These are phyloP conservation scores for Microtus montanus DNA, from an alignment of 2,113 vertebrate species.

Conservation along the genomic window DNA sequence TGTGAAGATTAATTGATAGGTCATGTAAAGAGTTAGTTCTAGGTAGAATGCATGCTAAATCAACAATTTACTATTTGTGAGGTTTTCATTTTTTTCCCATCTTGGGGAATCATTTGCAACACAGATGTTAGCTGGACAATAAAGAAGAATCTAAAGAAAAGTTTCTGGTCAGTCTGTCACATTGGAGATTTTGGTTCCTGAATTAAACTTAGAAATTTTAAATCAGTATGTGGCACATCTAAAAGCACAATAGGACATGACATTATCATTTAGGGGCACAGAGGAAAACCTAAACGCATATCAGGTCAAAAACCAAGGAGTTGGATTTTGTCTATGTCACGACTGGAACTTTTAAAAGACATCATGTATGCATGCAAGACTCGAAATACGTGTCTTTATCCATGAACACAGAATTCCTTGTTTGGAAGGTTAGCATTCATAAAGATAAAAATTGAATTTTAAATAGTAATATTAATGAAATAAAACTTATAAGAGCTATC, in stretches of 20 bases:
- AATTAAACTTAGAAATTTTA: slow-evolving; percentile 4
- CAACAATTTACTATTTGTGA: neutral
- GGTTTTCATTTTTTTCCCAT: neutral
- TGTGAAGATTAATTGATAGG: slow-evolving; percentile 20
- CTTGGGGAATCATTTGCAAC: neutral
- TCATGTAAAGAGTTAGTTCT: neutral
- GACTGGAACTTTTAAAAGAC: neutral
- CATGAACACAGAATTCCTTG: slow-evolving; percentile 2
- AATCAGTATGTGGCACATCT: neutral
- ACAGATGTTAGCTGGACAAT: neutral
- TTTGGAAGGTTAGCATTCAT: neutral
- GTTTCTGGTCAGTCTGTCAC: neutral
- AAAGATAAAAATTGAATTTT: neutral
- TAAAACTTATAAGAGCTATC: neutral
- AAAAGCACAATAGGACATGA: neutral
- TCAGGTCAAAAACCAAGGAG: neutral
- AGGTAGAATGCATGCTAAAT: neutral
- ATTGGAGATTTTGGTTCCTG: slow-evolving; percentile 9
- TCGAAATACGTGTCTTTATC: neutral
- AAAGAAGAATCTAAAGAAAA: neutral
- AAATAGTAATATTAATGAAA: neutral
- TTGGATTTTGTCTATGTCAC: neutral
- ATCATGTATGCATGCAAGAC: neutral
- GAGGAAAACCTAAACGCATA: slow-evolving; percentile 1
- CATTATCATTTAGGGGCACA: neutral